These are phyloP conservation scores for Pteria penguin DNA, from an alignment of 2,888 invertebrate species.

Conservation along the genomic window DNA sequence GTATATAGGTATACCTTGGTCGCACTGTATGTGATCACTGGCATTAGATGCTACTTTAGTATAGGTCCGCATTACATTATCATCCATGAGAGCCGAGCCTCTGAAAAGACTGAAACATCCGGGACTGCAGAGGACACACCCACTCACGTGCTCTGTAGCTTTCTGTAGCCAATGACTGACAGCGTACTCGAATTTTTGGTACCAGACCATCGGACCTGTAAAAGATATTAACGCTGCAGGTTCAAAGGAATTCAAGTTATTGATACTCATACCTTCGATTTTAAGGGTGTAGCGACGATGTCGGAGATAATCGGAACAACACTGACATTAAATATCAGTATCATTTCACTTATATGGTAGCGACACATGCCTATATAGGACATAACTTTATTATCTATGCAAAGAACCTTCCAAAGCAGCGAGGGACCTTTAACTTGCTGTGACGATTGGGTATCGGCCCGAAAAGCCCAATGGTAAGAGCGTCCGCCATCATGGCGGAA, in stretches of 20 bases:
- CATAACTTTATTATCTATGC: too few relatives aligned
- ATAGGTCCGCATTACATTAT: slow-evolving; percentile 92
- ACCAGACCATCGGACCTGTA: slow-evolving; percentile 97
- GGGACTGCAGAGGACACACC: slow-evolving; percentile 95
- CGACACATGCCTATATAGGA: too few relatives aligned
- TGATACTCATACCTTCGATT: too few relatives aligned
- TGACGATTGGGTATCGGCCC: too few relatives aligned
- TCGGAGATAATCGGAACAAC: background rate
- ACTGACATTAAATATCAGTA: background rate
- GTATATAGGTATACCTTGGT: slow-evolving; percentile 90
- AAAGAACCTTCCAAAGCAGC: too few relatives aligned
- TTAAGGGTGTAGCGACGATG: too few relatives aligned
- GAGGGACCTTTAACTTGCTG: too few relatives aligned
- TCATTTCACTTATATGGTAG: too few relatives aligned
- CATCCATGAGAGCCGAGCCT: slow-evolving; percentile 91
- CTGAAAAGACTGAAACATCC: slow-evolving; percentile 94
- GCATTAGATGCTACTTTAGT: slow-evolving; percentile 87
- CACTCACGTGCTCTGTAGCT: slow-evolving; percentile 99
- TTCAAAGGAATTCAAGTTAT: too few relatives aligned
- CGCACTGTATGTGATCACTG: slow-evolving; percentile 92
- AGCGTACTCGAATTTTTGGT: slow-evolving; percentile 99
- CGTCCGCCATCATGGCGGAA: too few relatives aligned
- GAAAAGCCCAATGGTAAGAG: too few relatives aligned
- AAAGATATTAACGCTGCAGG: background rate
- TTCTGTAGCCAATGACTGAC: slow-evolving; percentile 99